Base-by-base conservation (phyloP, 2,888 invertebrate genomes). In the Abrostola tripartita region DNA sequence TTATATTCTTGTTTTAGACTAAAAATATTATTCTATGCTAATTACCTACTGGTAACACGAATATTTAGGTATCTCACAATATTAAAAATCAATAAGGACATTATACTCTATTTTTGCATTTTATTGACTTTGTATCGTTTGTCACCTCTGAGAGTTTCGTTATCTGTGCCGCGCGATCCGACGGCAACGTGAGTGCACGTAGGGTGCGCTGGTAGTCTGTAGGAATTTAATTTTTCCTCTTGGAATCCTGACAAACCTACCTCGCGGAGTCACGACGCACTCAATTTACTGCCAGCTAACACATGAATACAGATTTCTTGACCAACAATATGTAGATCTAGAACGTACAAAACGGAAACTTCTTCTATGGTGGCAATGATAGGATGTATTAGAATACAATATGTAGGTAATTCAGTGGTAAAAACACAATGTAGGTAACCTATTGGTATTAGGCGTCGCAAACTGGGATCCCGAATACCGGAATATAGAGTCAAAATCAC, bases 181-280 rank as follows among this genome's bases (percentile, higher is more conserved):
- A 40, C 9, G 11, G 38, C 68, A 68, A 76, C 83, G 84, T 81
- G 87, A 81, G 73, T 76, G 81, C 83, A 78, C 78, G 83, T 79
- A 66, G 64, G 65, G 71, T 68, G 63, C 72, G 65, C 77, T 71
- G 68, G 74, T 76, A 76, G 78, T 74, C 82, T 71, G 52, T 41
- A 83, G 89, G 91, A 90, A 92, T 92, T 92, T 90, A 88, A 92
- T 92, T 91, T 91, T 91, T 91, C 83, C 79, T 79, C 66, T 71
- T 76, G 80, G 81, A 85, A 83, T 82, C 86, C 82, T 69, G 80
- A 84, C 87, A 78, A 79, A 80, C 78, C 71, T 76, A 77, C 50
- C 64, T 79, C 75, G 71, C 67, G 67, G 37, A 81, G 82, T 80
- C 83, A 84, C 79, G 81, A 82, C 83, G 83, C 85, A 84, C 87